Conservation (phyloP, 1,140 invertebrate species). For the Rhopalosiphum padi region DNA sequence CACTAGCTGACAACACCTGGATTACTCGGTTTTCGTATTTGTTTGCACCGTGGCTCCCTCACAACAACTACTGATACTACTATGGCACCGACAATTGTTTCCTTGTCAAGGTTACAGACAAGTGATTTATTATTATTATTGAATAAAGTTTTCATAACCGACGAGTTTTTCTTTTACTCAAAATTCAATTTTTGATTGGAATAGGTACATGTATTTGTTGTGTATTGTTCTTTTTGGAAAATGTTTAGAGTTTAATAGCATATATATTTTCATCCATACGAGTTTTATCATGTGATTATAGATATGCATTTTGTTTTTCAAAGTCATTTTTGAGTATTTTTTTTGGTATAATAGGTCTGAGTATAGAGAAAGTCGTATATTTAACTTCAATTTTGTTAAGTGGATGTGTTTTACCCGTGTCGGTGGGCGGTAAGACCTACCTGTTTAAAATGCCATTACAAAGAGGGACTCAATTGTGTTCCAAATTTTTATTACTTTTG, state of each 20-base stretch:
- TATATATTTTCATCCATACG: too few relatives aligned
- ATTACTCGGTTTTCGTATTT: too few relatives aligned
- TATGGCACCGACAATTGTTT: too few relatives aligned
- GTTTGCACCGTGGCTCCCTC: too few relatives aligned
- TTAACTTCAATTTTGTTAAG: not conserved
- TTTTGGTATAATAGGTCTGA: not conserved
- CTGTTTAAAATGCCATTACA: not conserved
- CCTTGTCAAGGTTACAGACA: too few relatives aligned
- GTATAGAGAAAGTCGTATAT: not conserved
- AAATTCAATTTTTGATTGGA: too few relatives aligned
- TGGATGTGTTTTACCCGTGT: not conserved
- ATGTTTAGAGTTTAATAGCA: not conserved
- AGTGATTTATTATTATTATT: too few relatives aligned
- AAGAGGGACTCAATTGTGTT: not conserved
- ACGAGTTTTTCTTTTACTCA: too few relatives aligned
- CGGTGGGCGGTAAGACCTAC: not conserved
- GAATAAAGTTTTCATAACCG: too few relatives aligned
- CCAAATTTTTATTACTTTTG: not conserved
- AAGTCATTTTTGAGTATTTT: not conserved
- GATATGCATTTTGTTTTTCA: not conserved
- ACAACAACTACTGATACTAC: too few relatives aligned
- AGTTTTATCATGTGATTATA: not conserved
- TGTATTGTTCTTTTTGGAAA: not conserved
- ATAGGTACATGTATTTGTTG: not conserved
- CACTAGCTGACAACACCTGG: too few relatives aligned